Base-by-base conservation (phyloP, 1,140 invertebrate genomes). In the Vollenhovia emeryi region DNA sequence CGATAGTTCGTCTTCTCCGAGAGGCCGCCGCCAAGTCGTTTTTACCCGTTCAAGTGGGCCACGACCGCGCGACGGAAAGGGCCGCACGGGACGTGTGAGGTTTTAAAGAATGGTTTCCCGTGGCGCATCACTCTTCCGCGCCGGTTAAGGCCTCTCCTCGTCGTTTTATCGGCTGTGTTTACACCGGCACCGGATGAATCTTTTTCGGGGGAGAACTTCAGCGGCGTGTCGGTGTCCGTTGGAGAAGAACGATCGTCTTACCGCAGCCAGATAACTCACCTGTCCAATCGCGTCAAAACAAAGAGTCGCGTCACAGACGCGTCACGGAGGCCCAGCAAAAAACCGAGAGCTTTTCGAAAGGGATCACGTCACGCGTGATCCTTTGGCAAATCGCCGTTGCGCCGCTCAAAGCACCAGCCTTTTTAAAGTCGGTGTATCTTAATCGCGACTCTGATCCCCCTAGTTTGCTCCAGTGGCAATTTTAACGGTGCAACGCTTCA, bases 71-170 rank as follows among this genome's bases (percentile, higher is more conserved):
- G 88, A 78, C 87, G 86, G 89, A 85, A 85, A 86, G 82, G 90
- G 85, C 87, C 75, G 83, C 76, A 87, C 87, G 59, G 57, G 84
- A 90, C 79, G 85, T 73, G 89, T 84, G 85, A 87, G 92, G 86
- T 90, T 90, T 87, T 94, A 90, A 93, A 93, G 91, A 93, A 94
- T 93, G 93, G 93, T 92, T 93, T 92, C 91, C 91, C 87, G 90
- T 87, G 90, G 89, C 90, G 91, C 91, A 92, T 93, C 91, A 93
- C 91, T 93, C 93, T 93, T 93, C 90, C 84, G 88, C 90, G 89
- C 91, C 87, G 86, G 88, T 91, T 91, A 90, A 89, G 90, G 87
- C 66, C 48, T 64, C 66, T 87, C 86, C 80, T 92, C 86, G 91
- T 92, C 88, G 86, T 91, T 93, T 93, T 91, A 91, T 88, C 90